A percentile compares a stretch with the other conserved stretches of the same genome.
Conservation (phyloP, 2,888 invertebrate genomes). For the Cyclophora albipunctata region DNA sequence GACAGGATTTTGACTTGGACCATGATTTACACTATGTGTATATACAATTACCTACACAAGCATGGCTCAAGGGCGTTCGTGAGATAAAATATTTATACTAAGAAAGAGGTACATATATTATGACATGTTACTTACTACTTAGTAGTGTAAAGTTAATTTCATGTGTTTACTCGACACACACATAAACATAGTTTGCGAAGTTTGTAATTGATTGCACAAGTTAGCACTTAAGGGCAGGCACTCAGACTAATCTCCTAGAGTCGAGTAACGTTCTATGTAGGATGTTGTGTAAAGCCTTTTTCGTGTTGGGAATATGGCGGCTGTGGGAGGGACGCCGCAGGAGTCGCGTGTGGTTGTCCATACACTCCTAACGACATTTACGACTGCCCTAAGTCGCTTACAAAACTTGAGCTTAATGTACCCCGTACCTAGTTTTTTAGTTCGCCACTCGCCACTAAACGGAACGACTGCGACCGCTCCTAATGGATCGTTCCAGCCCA, state of each 20-base stretch:
- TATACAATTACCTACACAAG: too few species aligned
- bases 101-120: too few species aligned
- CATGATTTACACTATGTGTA: too few species aligned
- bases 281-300: conserved; percentile 27
- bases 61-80: too few species aligned
- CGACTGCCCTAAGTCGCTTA: conserved; percentile 41
- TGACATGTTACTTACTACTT: too few species aligned
- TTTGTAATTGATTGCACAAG: neutral
- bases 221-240: conserved; percentile 6
- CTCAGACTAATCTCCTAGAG: conserved; percentile 13
- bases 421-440: conserved; percentile 41
- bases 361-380: conserved; percentile 50
- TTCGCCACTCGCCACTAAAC: conserved; percentile 27
- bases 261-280: conserved; percentile 7
- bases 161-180: too few species aligned
- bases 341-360: conserved; percentile 49
- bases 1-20: too few species aligned
- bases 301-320: conserved; percentile 23
- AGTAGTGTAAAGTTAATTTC: too few species aligned
- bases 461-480: conserved; percentile 19
- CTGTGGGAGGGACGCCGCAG: conserved; percentile 33
- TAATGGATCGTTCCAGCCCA: conserved; percentile 35
- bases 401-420: conserved; percentile 57
- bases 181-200: too few species aligned
- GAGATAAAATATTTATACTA: too few species aligned